Evolutionary conservation across 2,888 invertebrate genomes (phyloP), one percentile per base, ranked within the genome.

Genomic region (Malthinus flaveolus): DNA sequence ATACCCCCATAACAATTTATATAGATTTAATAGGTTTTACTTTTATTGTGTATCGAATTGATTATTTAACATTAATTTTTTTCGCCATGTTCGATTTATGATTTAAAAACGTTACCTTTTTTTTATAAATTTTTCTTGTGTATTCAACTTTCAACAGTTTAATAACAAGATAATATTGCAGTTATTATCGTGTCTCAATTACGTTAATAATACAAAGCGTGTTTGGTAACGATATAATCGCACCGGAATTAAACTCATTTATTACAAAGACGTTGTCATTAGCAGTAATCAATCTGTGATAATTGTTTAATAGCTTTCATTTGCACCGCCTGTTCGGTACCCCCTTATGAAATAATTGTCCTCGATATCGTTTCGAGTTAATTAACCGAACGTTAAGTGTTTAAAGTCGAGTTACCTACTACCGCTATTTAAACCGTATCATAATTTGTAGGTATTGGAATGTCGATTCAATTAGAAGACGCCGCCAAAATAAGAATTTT

Each of bases 231-330:
- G 63, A 63, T 59, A 59, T 65, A 66, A 66, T 66, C 61, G 57
- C 55, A 34, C 44, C 48, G 50, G 54, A 61, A 64, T 64, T 61
- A 63, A 63, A 59, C 52, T 61, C 62, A 62, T 65, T 66, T 63
- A 59, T 62, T 62, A 65, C 59, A 50, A 61, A 64, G 63, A 64
- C 62, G 62, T 54, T 65, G 62, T 64, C 66, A 66, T 66, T 66
- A 66, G 49, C 59, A 59, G 63, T 62, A 63, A 62, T 65, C 65
- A 62, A 60, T 65, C 63, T 60, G 59, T 56, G 48, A 60, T 66
- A 66, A 65, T 66, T 66, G 61, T 63, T 63, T 66, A 65, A 66
- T 66, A 65, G 54, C 60, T 31, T 58, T 51, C 56, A 61, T 64
- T 63, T 62, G 53, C 60, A 56, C 56, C 52, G 51, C 56, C 63